Evolutionary conservation across 2,113 vertebrate species (phyloP).

Genomic region (Oryzias woworae): DNA sequence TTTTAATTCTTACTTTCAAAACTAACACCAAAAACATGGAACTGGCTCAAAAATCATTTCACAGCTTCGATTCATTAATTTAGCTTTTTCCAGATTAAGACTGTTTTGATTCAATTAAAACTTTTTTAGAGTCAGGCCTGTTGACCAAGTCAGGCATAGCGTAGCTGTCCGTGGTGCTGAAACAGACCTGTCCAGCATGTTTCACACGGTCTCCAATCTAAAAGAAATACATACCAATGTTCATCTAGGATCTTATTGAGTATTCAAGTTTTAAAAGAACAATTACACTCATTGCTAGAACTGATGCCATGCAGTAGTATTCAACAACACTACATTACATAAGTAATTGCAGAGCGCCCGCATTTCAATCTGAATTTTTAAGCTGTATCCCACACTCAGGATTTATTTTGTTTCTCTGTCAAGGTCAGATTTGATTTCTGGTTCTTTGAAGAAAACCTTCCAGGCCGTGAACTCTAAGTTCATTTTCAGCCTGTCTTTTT

Average conservation of each 20-base stretch:
- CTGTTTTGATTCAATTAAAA: too few relatives aligned
- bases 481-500: constrained; percentile 44
- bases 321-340: not conserved
- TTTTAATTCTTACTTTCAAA: too few relatives aligned
- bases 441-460: constrained; percentile 37
- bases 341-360: too few relatives aligned
- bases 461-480: constrained; percentile 32
- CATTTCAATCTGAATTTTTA: not conserved
- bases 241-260: not conserved
- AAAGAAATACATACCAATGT: not conserved
- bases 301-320: not conserved
- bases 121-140: too few relatives aligned
- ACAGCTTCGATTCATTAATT: too few relatives aligned
- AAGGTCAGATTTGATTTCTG: constrained; percentile 20
- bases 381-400: not conserved
- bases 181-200: constrained; percentile 13
- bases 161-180: constrained; percentile 63
- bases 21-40: too few relatives aligned
- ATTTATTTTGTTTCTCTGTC: constrained; percentile 1
- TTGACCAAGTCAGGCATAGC: not conserved
- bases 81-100: too few relatives aligned
- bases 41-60: too few relatives aligned
- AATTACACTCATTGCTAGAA: not conserved
- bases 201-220: not conserved
- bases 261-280: not conserved